Evolutionary conservation across 2,888 invertebrate genomes (phyloP).

Genomic region (Clitarchus hookeri): DNA sequence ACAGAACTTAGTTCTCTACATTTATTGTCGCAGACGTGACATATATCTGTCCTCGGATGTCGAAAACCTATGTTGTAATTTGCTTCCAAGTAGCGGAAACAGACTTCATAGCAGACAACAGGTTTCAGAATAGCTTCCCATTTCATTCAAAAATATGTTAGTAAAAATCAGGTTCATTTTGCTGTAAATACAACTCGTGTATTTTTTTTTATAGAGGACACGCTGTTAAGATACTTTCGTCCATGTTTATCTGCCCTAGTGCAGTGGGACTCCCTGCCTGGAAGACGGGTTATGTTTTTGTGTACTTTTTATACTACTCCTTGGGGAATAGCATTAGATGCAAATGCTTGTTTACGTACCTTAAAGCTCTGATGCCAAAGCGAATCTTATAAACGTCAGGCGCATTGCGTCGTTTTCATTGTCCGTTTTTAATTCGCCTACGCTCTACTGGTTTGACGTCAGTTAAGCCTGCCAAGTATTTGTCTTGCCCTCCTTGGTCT

Average conservation of each 20-base stretch:
- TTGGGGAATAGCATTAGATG: not conserved
- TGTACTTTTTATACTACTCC: not conserved
- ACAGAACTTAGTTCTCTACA: no score
- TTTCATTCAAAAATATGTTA: not conserved
- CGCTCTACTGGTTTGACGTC: no score
- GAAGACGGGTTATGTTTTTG: not conserved
- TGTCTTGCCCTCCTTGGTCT: no score
- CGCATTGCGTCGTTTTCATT: no score
- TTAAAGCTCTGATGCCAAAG: not conserved
- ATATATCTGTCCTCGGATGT: not conserved
- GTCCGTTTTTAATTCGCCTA: no score
- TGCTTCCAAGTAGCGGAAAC: not conserved
- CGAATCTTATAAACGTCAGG: not conserved
- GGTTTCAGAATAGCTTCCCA: not conserved
- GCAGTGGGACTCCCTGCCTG: not conserved
- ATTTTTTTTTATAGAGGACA: not conserved
- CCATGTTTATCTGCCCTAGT: not conserved
- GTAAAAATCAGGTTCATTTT: not conserved
- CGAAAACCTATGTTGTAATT: not conserved
- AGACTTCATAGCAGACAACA: not conserved
- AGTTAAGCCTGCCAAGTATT: no score
- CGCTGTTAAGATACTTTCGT: not conserved
- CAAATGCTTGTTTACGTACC: constrained; percentile 5
- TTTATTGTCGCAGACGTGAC: not conserved
- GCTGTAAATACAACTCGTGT: not conserved